Conservation (phyloP, 2,113 vertebrate species). For the Suncus etruscus region DNA sequence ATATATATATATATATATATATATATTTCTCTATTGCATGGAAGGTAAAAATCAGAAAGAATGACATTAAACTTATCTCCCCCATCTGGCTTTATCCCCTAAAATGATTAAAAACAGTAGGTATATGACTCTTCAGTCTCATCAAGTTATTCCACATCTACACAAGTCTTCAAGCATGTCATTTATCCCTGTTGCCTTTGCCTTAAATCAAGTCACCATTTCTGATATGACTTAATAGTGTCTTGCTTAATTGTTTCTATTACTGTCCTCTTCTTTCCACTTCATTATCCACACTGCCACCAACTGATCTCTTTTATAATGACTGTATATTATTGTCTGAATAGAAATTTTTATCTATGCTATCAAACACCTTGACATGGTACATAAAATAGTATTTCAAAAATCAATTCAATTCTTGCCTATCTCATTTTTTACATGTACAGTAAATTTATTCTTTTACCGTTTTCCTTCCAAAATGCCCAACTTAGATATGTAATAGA, state of each 20-base stretch:
- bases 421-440: neutral
- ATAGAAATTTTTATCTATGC: neutral
- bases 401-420: neutral
- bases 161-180: neutral
- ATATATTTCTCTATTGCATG: neutral
- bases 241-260: neutral
- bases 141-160: neutral
- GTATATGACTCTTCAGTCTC: neutral
- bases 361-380: neutral
- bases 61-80: neutral
- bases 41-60: slow-evolving; percentile 18
- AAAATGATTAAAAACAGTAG: neutral
- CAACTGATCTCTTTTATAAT: neutral
- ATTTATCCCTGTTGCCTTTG: neutral
- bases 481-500: neutral
- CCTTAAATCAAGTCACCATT: neutral
- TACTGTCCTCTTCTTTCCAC: neutral
- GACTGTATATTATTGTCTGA: neutral
- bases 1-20: too few relatives aligned
- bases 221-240: neutral
- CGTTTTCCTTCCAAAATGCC: neutral
- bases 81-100: neutral
- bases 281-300: neutral
- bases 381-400: neutral
- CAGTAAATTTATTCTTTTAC: neutral